Base-by-base conservation (phyloP, 1,140 invertebrate genomes). In the Heliconius congener region DNA sequence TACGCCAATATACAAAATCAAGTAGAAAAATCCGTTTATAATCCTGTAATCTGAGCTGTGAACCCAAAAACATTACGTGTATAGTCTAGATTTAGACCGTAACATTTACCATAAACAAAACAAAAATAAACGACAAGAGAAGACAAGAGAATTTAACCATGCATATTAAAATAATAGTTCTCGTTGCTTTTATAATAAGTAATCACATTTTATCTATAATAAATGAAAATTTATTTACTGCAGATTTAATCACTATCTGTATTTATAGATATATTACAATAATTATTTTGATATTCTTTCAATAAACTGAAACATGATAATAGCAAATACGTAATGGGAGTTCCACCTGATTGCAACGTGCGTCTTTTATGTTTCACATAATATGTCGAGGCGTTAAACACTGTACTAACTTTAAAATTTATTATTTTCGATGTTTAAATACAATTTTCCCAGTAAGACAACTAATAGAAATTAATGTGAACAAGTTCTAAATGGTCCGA, bases 381-480 rank as follows among this genome's bases (percentile, higher is more conserved):
- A 55, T 30, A 66, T 66, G 60, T 66, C 16, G 60, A 30, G 60
- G 60, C 27, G 60, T 1, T 66, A 30, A 66, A 66, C 4, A 66
- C 60, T 66, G 60, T 30, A 2, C 27, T 66, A 18, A 66, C 23
- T 30, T 66, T 66, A 66, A 66, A 27, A 66, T 27, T 27, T 27
- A 66, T 66, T 66, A 66, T 66, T 23, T 66, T 30, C 3, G 60
- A 30, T 13, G 27, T 30, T 66, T 30, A n/a, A 66, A 66, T 66
- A 66, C 60, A 66, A 66, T 30, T 66, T 66, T 66, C 60, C 27
- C 60, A 66, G 23, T 66, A 66, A 30, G 11, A 34, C 60, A 66
- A 66, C 60, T 66, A 16, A 27, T 66, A 66, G 60, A 66, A 66
- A 66, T 30, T 66, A 66, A 66, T 30, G 60, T 66, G 60, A 66